These are phyloP conservation scores for Cherax quadricarinatus DNA, from an alignment of 1,140 invertebrate species.

Conservation along the genomic window DNA sequence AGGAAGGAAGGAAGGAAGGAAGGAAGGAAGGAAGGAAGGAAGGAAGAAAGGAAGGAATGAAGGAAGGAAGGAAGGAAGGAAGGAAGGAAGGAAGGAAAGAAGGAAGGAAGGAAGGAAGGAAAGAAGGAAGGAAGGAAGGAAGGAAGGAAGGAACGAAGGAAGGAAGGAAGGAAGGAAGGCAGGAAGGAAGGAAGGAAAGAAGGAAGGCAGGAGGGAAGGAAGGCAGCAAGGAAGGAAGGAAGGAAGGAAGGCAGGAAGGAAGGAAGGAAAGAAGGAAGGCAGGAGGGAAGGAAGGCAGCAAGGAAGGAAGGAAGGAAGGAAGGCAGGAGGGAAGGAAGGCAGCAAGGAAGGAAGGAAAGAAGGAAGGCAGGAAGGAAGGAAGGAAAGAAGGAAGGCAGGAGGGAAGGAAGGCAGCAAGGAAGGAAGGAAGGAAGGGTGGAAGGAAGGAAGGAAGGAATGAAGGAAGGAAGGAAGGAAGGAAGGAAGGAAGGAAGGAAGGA, in stretches of 20 bases:
- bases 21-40: constrained; percentile 11
- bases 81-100: background rate
- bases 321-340: background rate
- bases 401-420: background rate
- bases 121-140: constrained; percentile 15
- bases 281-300: background rate
- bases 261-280: background rate
- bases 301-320: too few species aligned
- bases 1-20: constrained; percentile 8
- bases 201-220: background rate
- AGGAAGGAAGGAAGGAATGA: constrained; percentile 22
- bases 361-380: background rate
- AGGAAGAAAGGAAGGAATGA: background rate
- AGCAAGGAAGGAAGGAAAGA: background rate
- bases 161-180: constrained; percentile 27
- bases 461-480: constrained; percentile 38
- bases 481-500: constrained; percentile 25
- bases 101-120: constrained; percentile 4
- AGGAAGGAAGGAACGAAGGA: constrained; percentile 15
- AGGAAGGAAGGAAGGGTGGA: constrained; percentile 25
- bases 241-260: background rate
- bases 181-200: background rate
- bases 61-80: constrained; percentile 5
- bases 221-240: background rate
- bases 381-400: background rate